Evolutionary conservation across 1,140 invertebrate genomes (phyloP), one percentile per base, ranked within the genome.

Genomic region (Catajapyx aquilonaris): DNA sequence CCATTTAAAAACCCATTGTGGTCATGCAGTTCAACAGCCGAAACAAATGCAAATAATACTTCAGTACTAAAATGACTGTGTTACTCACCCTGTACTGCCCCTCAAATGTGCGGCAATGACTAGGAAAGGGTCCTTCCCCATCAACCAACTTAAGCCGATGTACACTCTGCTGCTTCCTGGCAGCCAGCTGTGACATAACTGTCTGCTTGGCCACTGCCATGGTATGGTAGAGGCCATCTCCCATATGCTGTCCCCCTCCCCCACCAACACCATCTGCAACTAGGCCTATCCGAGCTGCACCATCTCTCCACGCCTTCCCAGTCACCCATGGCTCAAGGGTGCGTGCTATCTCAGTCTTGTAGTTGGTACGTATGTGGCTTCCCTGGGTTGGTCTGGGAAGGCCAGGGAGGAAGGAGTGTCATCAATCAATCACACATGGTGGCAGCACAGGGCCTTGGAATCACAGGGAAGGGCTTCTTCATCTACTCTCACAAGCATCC

Each of bases 71-170:
- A 11, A 11, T 18, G 31, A 35, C 9, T 21, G 18, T 32, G n/a
- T 32, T n/a, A n/a, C n/a, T 47, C 46, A 66, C 64, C 38, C 62
- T 67, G 13, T 73, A 57, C 44, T 72, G 69, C 10, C 60, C 59
- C 42, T 71, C 71, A 47, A 74, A 74, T 9, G 62, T 63, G 20
- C 67, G 57, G 46, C 72, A 75, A 48, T 75, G 72, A 39, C 65
- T 67, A 3, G 68, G 64, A 47, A 76, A 75, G 7, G 68, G 66
- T 1, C 67, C 69, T 17, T 67, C 62, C 7, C 61, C 61, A 31
- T 63, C 59, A 5, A 61, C 45, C 11, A 51, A 48, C 49, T 63
- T 66, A 22, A 50, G 50, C 46, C 59, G 60, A 23, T 58, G 43
- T 17, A 49, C 45, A 5, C 48, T 51, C 39, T 59, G 56, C 43